phyloP scores from a whole-genome alignment of 1,140 invertebrate species.

The Drosophila erecta region DNA sequence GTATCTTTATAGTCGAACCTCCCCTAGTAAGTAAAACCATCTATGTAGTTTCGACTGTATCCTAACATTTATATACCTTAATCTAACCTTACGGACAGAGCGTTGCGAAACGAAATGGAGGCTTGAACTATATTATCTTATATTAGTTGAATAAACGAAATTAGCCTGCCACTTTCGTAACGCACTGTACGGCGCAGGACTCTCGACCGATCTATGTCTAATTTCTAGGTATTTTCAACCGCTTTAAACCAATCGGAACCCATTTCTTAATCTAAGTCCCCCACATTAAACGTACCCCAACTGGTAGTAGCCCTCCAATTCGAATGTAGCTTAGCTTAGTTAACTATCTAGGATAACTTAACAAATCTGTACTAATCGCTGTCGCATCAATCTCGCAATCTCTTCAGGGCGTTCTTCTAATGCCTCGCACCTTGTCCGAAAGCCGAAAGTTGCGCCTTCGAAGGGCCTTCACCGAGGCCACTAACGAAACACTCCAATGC shows the following conservation, averaged over 20 bases:
- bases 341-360: constrained; percentile 41
- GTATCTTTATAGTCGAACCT: not conserved
- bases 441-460: constrained; percentile 91
- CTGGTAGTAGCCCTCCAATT: not conserved
- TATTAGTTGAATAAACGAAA: too few relatives aligned
- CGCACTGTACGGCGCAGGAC: constrained; percentile 13
- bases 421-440: constrained; percentile 94
- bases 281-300: not conserved
- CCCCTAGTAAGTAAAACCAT: constrained; percentile 1
- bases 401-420: constrained; percentile 92
- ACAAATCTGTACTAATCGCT: constrained; percentile 66
- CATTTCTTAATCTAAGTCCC: constrained; percentile 7
- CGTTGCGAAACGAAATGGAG: constrained; percentile 5
- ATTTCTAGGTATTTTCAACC: constrained; percentile 14
- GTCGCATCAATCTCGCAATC: constrained; percentile 62
- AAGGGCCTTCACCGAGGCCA: constrained; percentile 94
- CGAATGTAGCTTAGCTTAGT: constrained; percentile 22
- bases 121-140: not conserved
- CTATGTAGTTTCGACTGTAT: constrained; percentile 33
- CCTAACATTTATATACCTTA: not conserved
- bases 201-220: constrained; percentile 9
- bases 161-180: not conserved
- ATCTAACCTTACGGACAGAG: not conserved
- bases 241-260: constrained; percentile 5
- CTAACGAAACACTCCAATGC: constrained; percentile 93